These are phyloP conservation scores for Labeo rohita DNA, from an alignment of 2,113 vertebrate species.

Conservation along the genomic window DNA sequence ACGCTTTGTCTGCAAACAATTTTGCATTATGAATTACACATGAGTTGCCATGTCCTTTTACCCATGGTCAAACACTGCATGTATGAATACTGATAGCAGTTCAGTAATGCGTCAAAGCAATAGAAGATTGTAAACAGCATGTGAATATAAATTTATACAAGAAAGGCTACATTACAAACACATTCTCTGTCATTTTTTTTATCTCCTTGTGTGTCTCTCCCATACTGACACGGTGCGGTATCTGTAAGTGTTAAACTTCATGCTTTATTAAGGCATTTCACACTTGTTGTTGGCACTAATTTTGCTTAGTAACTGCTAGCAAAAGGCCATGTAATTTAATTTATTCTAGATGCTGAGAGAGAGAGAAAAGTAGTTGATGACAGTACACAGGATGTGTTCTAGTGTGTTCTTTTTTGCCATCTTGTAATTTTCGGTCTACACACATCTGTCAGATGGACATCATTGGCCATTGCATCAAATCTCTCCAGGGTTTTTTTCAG, in stretches of 20 bases:
- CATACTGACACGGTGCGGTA: background rate
- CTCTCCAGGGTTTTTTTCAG: background rate
- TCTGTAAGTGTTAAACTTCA: background rate
- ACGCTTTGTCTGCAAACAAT: constrained; percentile 15
- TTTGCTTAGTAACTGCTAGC: constrained; percentile 6
- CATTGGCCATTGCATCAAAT: background rate
- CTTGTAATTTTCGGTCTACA: background rate
- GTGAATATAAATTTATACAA: constrained; percentile 38
- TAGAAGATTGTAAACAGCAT: constrained; percentile 17
- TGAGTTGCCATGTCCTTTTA: constrained; percentile 24
- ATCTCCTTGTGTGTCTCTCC: background rate
- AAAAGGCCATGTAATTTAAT: constrained; percentile 23
- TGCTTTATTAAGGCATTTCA: constrained; percentile 32
- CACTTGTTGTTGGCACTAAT: constrained; percentile 10
- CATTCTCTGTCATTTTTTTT: background rate
- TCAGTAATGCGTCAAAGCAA: constrained; percentile 18
- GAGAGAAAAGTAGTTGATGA: background rate
- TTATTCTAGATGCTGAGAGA: background rate
- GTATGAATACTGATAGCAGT: constrained; percentile 29
- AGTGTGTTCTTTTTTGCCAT: background rate
- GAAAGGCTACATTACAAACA: constrained; percentile 2
- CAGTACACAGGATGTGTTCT: background rate
- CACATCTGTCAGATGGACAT: background rate
- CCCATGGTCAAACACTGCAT: constrained; percentile 30
- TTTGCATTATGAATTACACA: constrained; percentile 32